A percentile compares a stretch with the other conserved stretches of the same genome.
Evolutionary conservation across 2,113 vertebrate species (phyloP).

Genomic region (Marmota monax): DNA sequence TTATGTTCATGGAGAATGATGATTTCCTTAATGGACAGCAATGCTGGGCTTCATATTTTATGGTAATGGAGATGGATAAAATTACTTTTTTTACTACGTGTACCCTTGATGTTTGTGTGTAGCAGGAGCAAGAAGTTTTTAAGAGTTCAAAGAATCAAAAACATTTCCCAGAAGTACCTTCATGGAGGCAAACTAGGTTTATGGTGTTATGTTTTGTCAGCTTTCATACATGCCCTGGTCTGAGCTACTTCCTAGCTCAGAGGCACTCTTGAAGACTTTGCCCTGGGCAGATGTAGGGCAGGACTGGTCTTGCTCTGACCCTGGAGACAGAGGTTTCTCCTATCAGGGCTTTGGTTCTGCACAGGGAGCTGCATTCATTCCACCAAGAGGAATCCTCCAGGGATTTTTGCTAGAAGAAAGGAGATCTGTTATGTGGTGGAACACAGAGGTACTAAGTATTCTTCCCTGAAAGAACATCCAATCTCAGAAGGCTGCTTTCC

Average conservation of each 20-base stretch:
- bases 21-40: constrained; percentile 52
- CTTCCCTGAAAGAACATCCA: not conserved
- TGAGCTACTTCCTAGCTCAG: not conserved
- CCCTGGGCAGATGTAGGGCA: not conserved
- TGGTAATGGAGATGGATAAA: constrained; percentile 37
- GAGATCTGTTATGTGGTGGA: not conserved
- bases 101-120: not conserved
- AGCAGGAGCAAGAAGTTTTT: not conserved
- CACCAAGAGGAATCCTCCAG: not conserved
- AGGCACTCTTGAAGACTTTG: not conserved
- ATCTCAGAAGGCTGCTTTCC: not conserved
- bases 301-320: not conserved
- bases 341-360: not conserved
- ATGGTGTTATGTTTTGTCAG: rapidly evolving
- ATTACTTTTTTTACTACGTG: constrained; percentile 4
- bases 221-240: rapidly evolving
- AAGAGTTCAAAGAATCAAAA: not conserved
- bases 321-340: not conserved
- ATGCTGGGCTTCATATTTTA: not conserved
- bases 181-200: not conserved
- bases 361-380: not conserved
- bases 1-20: constrained; percentile 17
- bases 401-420: not conserved
- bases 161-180: not conserved
- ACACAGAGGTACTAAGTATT: not conserved